These are phyloP conservation scores for Atopsyche davidsoni DNA, from an alignment of 1,140 invertebrate genomes.

Conservation along the genomic window DNA sequence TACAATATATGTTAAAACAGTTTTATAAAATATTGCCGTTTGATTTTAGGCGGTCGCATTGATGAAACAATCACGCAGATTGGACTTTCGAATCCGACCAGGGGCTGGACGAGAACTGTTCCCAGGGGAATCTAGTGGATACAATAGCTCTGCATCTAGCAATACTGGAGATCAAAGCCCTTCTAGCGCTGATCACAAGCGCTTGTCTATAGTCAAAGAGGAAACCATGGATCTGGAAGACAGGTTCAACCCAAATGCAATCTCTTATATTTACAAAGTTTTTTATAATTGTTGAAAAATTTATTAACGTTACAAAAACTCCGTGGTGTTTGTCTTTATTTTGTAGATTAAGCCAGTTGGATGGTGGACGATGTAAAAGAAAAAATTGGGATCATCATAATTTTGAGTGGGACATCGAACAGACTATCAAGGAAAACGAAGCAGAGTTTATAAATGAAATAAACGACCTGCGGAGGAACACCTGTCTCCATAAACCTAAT, in stretches of 20 bases:
- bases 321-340: no score
- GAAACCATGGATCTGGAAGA: slow-evolving; percentile 52
- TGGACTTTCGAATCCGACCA: slow-evolving; percentile 67
- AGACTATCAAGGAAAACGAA: slow-evolving; percentile 24
- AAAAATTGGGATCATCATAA: slow-evolving; percentile 25
- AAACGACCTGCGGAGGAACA: slow-evolving; percentile 8
- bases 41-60: slow-evolving; percentile 60
- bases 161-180: slow-evolving; percentile 67
- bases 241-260: slow-evolving; percentile 33
- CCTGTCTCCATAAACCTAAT: slow-evolving; percentile 9
- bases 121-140: slow-evolving; percentile 71
- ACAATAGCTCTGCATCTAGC: slow-evolving; percentile 72
- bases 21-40: no score
- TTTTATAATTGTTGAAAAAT: no score
- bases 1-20: not conserved
- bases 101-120: slow-evolving; percentile 69
- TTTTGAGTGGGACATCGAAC: slow-evolving; percentile 26
- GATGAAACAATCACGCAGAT: slow-evolving; percentile 66
- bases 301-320: no score
- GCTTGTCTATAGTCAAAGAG: slow-evolving; percentile 63
- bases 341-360: slow-evolving; percentile 27
- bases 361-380: slow-evolving; percentile 22
- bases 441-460: slow-evolving; percentile 17
- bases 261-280: not conserved
- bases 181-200: slow-evolving; percentile 54